phyloP scores from a whole-genome alignment of 1,140 invertebrate species.

The Gonatopus flavifemur region DNA sequence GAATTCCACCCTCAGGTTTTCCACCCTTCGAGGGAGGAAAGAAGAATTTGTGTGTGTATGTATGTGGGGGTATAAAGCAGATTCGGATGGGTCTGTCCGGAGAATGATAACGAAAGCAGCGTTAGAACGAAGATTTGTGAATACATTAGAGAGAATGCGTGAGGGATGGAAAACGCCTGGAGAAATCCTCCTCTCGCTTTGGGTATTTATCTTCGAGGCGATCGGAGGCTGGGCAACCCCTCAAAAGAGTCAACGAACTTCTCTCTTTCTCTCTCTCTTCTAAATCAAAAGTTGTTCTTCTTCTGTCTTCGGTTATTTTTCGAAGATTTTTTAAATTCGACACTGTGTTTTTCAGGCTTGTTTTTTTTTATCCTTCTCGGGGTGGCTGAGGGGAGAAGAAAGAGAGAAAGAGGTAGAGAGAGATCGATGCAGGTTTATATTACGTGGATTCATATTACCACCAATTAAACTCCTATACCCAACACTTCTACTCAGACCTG shows the following conservation, averaged over 20 bases:
- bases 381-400: too few relatives aligned
- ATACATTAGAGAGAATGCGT: conserved; percentile 48
- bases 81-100: conserved; percentile 33
- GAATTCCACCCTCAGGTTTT: conserved; percentile 46
- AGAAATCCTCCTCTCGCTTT: conserved; percentile 23
- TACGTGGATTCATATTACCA: conserved; percentile 50
- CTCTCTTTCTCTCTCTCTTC: neutral
- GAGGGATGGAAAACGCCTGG: conserved; percentile 27
- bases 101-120: conserved; percentile 49
- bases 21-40: conserved; percentile 11
- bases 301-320: too few relatives aligned
- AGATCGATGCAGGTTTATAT: conserved; percentile 47
- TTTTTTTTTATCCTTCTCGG: too few relatives aligned
- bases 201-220: conserved; percentile 35
- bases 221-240: conserved; percentile 24
- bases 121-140: conserved; percentile 52
- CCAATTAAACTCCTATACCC: conserved; percentile 48
- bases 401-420: too few relatives aligned
- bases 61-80: neutral
- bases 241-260: conserved; percentile 27
- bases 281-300: neutral
- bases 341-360: too few relatives aligned
- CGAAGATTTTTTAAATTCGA: too few relatives aligned
- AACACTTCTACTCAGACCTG: conserved; percentile 21
- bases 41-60: conserved; percentile 8